Percentiles rank a stretch among this genome's conserved stretches.
phyloP scores from a whole-genome alignment of 2,113 vertebrate species.

The Tenrec ecaudatus region DNA sequence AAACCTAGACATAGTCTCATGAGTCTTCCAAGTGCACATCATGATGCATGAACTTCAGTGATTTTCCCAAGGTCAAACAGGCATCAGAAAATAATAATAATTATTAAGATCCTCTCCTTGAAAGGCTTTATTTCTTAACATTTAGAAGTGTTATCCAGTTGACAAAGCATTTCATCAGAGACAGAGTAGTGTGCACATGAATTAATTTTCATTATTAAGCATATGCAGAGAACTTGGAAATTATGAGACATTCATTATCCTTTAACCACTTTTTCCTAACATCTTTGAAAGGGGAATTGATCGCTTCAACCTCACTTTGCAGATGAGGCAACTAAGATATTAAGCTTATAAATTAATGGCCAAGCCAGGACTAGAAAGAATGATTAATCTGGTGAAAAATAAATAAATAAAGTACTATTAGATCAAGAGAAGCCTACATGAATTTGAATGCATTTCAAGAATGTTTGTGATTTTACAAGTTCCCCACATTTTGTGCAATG shows the following conservation, averaged over 20 bases:
- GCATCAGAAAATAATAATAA: neutral
- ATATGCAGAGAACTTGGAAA: slow-evolving; percentile 28
- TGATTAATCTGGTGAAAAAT: slow-evolving; percentile 35
- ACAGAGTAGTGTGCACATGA: neutral
- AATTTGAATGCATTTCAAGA: slow-evolving; percentile 60
- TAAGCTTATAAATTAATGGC: slow-evolving; percentile 36
- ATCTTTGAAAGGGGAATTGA: slow-evolving; percentile 38
- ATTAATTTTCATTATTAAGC: slow-evolving; percentile 52
- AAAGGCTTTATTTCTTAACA: neutral
- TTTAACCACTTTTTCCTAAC: slow-evolving; percentile 44
- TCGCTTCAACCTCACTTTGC: neutral
- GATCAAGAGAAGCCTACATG: slow-evolving; percentile 37
- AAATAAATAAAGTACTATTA: neutral
- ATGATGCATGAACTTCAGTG: neutral
- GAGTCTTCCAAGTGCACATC: neutral
- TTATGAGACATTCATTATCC: slow-evolving; percentile 35
- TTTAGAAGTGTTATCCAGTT: slow-evolving; percentile 5
- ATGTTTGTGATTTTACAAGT: slow-evolving; percentile 49
- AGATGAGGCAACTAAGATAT: neutral
- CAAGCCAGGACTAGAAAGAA: slow-evolving; percentile 15
- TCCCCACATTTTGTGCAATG: neutral
- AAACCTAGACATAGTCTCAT: neutral
- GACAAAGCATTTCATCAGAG: slow-evolving; percentile 35
- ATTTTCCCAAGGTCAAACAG: slow-evolving; percentile 8
- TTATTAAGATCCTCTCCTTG: neutral